These are phyloP conservation scores for Rhinolophus sinicus DNA, from an alignment of 2,113 vertebrate species.

Conservation along the genomic window DNA sequence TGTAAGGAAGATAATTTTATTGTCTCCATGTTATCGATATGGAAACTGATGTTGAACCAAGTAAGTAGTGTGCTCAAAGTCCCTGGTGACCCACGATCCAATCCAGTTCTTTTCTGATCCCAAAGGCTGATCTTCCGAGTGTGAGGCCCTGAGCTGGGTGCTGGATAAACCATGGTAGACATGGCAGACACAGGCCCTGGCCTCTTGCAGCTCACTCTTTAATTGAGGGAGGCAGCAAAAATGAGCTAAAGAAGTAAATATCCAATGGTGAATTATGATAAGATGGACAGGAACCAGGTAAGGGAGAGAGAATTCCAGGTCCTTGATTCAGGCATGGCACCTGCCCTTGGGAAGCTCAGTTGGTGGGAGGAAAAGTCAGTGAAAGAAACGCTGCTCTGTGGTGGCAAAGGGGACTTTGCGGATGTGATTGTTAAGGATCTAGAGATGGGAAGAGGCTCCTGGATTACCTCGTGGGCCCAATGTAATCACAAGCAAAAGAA, in stretches of 20 bases:
- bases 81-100: background rate
- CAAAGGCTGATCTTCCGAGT: no score
- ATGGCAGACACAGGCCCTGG: fast-evolving
- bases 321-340: background rate
- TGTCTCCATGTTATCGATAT: background rate
- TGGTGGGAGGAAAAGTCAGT: background rate
- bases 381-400: background rate
- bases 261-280: background rate
- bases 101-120: background rate
- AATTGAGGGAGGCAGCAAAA: background rate
- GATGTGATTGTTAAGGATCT: background rate
- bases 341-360: background rate
- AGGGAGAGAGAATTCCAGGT: background rate
- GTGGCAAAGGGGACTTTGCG: no score
- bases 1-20: background rate
- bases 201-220: background rate
- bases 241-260: background rate
- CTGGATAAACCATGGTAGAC: no score
- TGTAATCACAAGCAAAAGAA: background rate
- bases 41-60: background rate
- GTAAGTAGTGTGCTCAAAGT: background rate
- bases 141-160: no score
- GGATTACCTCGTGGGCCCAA: background rate
- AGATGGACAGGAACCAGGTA: background rate
- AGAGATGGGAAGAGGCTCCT: background rate